phyloP scores from a whole-genome alignment of 2,113 vertebrate species.

The Ranitomeya imitator region DNA sequence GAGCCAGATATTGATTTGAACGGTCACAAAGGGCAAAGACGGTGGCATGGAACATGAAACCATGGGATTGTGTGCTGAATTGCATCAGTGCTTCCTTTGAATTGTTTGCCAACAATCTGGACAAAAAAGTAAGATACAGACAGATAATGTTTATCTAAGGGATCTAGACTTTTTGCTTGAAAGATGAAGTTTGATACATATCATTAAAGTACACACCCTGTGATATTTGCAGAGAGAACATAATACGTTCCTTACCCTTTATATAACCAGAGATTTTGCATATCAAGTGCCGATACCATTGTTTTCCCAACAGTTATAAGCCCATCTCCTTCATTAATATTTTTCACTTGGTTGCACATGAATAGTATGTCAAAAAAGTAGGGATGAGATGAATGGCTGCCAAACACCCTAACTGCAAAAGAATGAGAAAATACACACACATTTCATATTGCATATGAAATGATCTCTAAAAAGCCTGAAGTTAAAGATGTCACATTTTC shows the following conservation, averaged over 20 bases:
- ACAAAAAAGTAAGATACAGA: background rate
- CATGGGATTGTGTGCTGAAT: background rate
- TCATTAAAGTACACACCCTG: background rate
- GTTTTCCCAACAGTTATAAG: background rate
- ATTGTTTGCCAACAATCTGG: background rate
- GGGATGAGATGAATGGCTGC: background rate
- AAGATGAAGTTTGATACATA: background rate
- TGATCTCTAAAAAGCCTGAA: too few relatives aligned
- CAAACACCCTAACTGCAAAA: background rate
- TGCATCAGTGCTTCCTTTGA: background rate
- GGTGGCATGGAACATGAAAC: background rate
- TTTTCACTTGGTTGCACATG: background rate
- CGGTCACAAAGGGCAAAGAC: background rate
- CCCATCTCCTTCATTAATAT: background rate
- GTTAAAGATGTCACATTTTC: too few relatives aligned
- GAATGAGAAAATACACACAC: background rate
- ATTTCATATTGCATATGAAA: too few relatives aligned
- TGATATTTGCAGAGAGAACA: slow-evolving; percentile 17
- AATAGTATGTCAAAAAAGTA: background rate
- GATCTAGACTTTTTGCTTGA: background rate
- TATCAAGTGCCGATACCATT: background rate
- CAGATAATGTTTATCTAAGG: slow-evolving; percentile 15
- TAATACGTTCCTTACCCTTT: background rate
- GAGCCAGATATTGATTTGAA: background rate
- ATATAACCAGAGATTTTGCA: background rate